Conservation (phyloP, 2,113 vertebrate genomes). For the Labeo rohita region DNA sequence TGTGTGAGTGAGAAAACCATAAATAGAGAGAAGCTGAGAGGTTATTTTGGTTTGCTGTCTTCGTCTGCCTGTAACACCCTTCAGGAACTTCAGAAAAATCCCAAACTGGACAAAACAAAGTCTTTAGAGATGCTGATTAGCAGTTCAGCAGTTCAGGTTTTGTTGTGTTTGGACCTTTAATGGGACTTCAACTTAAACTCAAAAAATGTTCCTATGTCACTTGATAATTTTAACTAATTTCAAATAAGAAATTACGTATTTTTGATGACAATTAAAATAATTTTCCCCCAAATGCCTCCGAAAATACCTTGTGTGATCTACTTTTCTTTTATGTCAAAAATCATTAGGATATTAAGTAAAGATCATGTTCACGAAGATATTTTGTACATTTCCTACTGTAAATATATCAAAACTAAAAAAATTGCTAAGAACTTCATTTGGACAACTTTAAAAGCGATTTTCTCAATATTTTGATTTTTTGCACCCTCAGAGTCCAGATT, state of each 20-base stretch:
- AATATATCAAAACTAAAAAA: too few relatives aligned
- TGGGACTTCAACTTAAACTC: background rate
- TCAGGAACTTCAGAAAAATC: conserved; percentile 47
- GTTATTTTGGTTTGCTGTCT: conserved; percentile 28
- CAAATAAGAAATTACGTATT: background rate
- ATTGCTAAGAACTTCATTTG: too few relatives aligned
- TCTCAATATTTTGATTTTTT: background rate
- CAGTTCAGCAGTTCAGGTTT: background rate
- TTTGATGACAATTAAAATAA: background rate
- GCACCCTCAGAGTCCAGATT: too few relatives aligned
- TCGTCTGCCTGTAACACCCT: conserved; percentile 15
- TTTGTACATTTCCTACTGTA: too few relatives aligned
- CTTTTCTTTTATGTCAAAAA: too few relatives aligned
- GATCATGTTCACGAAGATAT: too few relatives aligned
- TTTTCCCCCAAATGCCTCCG: background rate
- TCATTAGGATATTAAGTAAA: too few relatives aligned
- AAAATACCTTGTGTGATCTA: too few relatives aligned
- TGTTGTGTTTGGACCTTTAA: background rate
- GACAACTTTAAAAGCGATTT: too few relatives aligned
- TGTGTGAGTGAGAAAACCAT: conserved; percentile 36
- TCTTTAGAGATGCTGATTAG: conserved; percentile 47
- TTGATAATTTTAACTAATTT: background rate
- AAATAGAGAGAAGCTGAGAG: conserved; percentile 22
- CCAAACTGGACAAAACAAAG: conserved; percentile 57
- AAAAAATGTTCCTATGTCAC: background rate